phyloP scores from a whole-genome alignment of 2,113 vertebrate species.

The Damaliscus lunatus region DNA sequence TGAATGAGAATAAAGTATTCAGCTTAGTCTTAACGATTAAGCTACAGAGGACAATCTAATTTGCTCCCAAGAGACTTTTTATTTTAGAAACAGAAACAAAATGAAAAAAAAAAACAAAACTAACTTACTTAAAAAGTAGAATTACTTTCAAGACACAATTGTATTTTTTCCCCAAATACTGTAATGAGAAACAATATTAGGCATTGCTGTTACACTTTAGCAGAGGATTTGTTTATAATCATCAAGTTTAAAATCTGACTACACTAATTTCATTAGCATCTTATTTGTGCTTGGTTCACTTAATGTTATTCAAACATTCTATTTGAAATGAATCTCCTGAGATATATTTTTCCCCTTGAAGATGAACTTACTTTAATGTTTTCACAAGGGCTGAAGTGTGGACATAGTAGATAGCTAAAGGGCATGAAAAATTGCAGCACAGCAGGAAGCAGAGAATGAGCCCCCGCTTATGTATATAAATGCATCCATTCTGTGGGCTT shows the following conservation, averaged over 20 bases:
- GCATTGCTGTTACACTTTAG: background rate
- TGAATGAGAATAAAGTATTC: background rate
- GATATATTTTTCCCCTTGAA: constrained; percentile 3
- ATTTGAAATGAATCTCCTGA: constrained; percentile 35
- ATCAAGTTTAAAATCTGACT: constrained; percentile 43
- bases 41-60: background rate
- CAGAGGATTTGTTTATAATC: constrained; percentile 34
- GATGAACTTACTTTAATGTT: constrained; percentile 31
- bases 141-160: background rate
- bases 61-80: background rate
- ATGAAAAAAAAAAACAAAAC: background rate
- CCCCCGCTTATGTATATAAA: background rate
- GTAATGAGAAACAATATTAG: background rate
- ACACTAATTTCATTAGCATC: constrained; percentile 57
- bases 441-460: background rate
- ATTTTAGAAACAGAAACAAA: background rate
- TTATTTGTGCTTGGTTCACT: constrained; percentile 46
- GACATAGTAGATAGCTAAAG: background rate
- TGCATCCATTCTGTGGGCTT: background rate
- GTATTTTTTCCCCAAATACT: background rate
- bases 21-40: background rate
- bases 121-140: background rate
- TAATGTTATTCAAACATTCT: constrained; percentile 54
- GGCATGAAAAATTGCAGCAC: background rate
- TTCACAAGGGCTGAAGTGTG: background rate